Conservation (phyloP, 2,797 vertebrate genomes). For the Fringilla coelebs region DNA sequence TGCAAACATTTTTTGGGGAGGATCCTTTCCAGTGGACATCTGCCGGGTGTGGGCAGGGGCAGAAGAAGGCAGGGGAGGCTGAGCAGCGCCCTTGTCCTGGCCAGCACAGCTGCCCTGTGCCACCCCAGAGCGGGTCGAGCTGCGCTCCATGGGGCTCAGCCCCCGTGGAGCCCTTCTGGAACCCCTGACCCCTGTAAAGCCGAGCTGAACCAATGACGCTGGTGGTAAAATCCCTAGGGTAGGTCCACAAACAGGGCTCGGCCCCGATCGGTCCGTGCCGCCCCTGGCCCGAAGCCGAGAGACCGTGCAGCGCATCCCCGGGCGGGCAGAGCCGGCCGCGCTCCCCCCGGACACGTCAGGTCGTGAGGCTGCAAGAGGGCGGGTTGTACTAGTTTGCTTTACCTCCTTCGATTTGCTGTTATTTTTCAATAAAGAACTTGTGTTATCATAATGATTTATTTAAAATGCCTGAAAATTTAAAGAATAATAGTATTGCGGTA, state of each 20-base stretch:
- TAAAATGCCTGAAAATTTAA: not conserved
- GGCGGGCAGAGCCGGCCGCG: too few relatives aligned
- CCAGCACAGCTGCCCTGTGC: not conserved
- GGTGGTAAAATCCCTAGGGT: rapidly evolving
- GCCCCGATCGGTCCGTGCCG: not conserved
- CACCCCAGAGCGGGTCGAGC: rapidly evolving
- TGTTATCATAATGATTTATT: not conserved
- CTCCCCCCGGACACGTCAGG: too few relatives aligned
- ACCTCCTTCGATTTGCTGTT: not conserved
- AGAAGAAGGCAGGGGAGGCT: too few relatives aligned
- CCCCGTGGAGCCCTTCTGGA: not conserved
- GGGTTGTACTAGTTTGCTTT: not conserved
- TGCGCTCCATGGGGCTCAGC: rapidly evolving
- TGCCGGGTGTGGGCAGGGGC: not conserved
- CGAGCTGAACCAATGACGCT: not conserved
- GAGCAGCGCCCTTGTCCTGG: not conserved
- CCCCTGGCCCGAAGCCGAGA: not conserved
- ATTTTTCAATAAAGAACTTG: not conserved
- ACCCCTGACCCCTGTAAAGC: not conserved
- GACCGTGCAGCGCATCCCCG: too few relatives aligned
- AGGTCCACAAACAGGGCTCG: not conserved
- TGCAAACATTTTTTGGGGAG: not conserved
- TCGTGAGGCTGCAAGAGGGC: not conserved
- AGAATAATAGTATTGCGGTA: rapidly evolving
- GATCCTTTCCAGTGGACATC: rapidly evolving